Base-by-base conservation (phyloP, 1,140 invertebrate species). In the Acromyrmex charruanus region DNA sequence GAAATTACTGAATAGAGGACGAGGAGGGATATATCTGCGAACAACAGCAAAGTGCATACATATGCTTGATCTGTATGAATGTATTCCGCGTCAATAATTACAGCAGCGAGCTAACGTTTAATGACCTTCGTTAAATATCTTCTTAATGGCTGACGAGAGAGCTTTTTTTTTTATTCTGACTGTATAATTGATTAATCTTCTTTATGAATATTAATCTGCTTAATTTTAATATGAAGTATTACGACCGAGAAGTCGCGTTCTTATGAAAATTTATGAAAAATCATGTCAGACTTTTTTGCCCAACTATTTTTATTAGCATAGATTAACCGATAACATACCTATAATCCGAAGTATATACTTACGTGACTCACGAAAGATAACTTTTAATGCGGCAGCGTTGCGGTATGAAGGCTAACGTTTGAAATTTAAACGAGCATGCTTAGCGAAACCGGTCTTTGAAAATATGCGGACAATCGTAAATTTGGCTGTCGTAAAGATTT, bases 341-440 rank as follows among this genome's bases (percentile, higher is more conserved):
- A 14, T 35, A 61, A 39, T 80, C n/a, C 77, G 18, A 69, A 21
- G 31, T 55, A 31, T 18, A 14, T 53, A 44, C 35, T 74, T 31
- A 74, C 35, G 80, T 84, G 80, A 75, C 80, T 84, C 69, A 39
- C 28, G 28, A 31, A n/a, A 82, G 80, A 82, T 74, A 74, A 82
- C 25, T 74, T 82, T 74, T 72, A 82, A 72, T 61, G 16, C 61
- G 25, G 35, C 53, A 5, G 9, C 35, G 53, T 35, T 69, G 28
- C n/a, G 49, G 10, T 21, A 28, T 21, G 53, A 44, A 58, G 21
- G 53, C 68, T 58, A 18, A 16, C 66, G 55, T 75, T 75, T 74
- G 69, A 84, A 74, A 84, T 75, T 75, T 61, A 61, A 61, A 84
- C 80, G 49, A 82, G 55, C 35, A 25, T 49, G 66, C 51, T 82